Conservation (phyloP, 2,888 invertebrate genomes). For the Papilio gigon region DNA sequence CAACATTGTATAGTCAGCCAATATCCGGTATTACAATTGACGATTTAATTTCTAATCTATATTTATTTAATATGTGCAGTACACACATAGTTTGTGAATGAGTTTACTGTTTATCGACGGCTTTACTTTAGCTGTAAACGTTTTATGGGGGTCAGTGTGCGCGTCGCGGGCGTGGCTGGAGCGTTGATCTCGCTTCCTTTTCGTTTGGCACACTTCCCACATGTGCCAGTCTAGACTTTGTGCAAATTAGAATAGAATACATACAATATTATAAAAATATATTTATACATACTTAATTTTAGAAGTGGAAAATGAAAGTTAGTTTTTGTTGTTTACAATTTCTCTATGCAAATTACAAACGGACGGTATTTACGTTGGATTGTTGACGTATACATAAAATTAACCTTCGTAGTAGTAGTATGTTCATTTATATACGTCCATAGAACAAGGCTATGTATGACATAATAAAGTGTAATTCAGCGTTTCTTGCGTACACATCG, state of each 20-base stretch:
- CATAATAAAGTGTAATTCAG: no score
- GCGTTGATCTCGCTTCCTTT: constrained; percentile 27
- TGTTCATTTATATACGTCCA: no score
- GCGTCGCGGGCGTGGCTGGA: constrained; percentile 12
- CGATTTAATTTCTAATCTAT: background rate
- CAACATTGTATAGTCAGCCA: background rate
- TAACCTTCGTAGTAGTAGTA: no score
- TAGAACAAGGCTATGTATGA: no score
- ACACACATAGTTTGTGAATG: constrained; percentile 3
- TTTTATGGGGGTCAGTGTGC: constrained; percentile 35
- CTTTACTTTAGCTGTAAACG: constrained; percentile 18
- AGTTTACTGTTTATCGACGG: constrained; percentile 10
- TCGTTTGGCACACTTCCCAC: constrained; percentile 35
- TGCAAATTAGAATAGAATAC: background rate
- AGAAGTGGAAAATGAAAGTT: no score
- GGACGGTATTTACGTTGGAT: no score
- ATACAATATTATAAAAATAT: background rate
- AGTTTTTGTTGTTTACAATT: no score
- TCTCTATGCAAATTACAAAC: no score
- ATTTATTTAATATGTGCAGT: background rate
- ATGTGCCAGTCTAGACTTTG: background rate
- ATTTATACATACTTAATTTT: background rate
- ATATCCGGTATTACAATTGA: background rate
- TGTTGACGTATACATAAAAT: no score
- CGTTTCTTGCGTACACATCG: background rate